Base-by-base conservation (phyloP, 1,140 invertebrate genomes). In the Lasioglossum baleicum region DNA sequence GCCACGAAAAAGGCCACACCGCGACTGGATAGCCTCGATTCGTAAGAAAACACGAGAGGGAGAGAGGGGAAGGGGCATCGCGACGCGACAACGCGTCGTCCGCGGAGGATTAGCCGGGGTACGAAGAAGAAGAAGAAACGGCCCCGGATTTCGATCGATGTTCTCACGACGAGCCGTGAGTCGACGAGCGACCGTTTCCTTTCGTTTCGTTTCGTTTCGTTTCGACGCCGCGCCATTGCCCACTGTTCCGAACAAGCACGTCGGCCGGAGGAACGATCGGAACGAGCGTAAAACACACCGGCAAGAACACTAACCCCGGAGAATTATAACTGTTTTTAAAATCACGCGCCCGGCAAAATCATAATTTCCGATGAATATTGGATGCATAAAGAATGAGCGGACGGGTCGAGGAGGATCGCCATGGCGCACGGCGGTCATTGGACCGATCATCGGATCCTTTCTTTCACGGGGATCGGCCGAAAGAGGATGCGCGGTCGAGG, bases 251-350 rank as follows among this genome's bases (percentile, higher is more conserved):
- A 20, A 31, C 44, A 7, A 26, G 75, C 75, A 78, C 68, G 75
- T 78, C 68, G 67, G 8, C 26, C 13, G 20, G 44, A 77, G 44
- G 67, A 71, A 76, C 53, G 75, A 77, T 77, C 75, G 58, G 75
- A 77, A 78, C 75, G 60, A 17, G 22, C 7, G 69, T 73, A 78
- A 78, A 78, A 78, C 69, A 78, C 40, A 17, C 31, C 44, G 13
- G 22, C 40, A 78, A 78, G 76, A 78, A 78, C 67, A 17, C 48
- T 70, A 53, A 53, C 15, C 4, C 53, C 15, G 26, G 17, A 22
- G 67, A 65, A 72, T 78, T 78, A 72, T 78, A 78, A 72, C 69
- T 78, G 76, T 78, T 73, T 65, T 64, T 13, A 63, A 72, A 73
- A 63, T 77, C 58, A 42, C 13, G 11, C 42, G 42, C 42, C n/a